phyloP scores from a whole-genome alignment of 2,113 vertebrate species.

The Blennius ocellaris region DNA sequence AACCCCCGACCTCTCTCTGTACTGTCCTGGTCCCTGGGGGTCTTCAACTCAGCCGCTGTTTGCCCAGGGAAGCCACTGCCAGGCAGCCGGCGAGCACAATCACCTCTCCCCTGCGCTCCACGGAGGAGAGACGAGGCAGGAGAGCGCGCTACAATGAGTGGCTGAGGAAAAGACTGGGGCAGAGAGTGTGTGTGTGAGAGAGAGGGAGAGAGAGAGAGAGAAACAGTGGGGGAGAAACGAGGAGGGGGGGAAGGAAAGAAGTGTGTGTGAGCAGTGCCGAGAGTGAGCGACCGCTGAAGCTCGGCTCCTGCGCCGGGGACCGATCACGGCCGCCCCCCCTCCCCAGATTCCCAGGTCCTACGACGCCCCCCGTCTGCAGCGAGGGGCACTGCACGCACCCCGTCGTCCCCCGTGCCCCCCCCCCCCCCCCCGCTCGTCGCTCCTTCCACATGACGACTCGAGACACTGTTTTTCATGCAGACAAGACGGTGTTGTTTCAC shows the following conservation, averaged over 20 bases:
- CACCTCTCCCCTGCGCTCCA: slow-evolving; percentile 48
- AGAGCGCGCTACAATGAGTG: slow-evolving; percentile 45
- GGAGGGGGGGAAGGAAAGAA: slow-evolving; percentile 28
- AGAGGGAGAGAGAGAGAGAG: slow-evolving; percentile 9
- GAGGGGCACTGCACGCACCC: slow-evolving; percentile 39
- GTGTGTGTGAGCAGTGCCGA: slow-evolving; percentile 32
- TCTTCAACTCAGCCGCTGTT: slow-evolving; percentile 58
- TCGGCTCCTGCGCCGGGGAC: slow-evolving; percentile 57
- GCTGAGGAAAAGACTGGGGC: slow-evolving; percentile 30
- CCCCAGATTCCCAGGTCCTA: slow-evolving; percentile 76
- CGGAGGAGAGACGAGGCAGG: slow-evolving; percentile 47
- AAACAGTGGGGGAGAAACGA: slow-evolving; percentile 7
- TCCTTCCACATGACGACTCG: slow-evolving; percentile 39
- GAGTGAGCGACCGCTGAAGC: slow-evolving; percentile 59
- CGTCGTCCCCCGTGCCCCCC: not conserved
- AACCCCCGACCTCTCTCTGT: not conserved
- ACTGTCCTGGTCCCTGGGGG: slow-evolving; percentile 53
- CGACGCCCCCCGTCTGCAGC: slow-evolving; percentile 70
- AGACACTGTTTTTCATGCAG: slow-evolving; percentile 12
- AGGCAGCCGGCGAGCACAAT: slow-evolving; percentile 43
- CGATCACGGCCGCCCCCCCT: too few species aligned
- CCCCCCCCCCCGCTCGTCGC: slow-evolving; percentile 17
- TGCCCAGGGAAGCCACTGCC: slow-evolving; percentile 35
- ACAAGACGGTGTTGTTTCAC: not conserved
- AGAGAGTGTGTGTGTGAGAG: slow-evolving; percentile 30